Base-by-base conservation (phyloP, 1,140 invertebrate species). In the Cryptotermes secundus region DNA sequence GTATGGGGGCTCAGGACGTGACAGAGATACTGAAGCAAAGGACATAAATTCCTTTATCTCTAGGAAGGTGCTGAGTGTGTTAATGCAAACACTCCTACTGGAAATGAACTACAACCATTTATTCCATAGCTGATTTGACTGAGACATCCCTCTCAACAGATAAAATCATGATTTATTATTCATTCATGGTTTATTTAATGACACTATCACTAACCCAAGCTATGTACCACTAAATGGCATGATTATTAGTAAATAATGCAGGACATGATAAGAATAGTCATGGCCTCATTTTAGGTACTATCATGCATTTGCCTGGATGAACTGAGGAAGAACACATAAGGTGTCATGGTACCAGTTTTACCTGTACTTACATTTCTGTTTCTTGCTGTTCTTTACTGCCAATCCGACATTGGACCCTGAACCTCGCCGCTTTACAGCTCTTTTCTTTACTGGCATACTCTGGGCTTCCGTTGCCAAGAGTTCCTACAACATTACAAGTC, bases 1-100 rank as follows among this genome's bases (percentile, higher is more conserved):
- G 84, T 85, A 85, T 24, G 89, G 87, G n/a, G 90, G 84, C 79
- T 88, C 85, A 19, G 80, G 80, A 36, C 34, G 38, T 24, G 80
- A 81, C 22, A 81, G 34, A 81, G 38, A 36, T 42, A 81, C 80
- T 81, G 80, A 26, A 81, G 38, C 31, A 35, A 34, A 59, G 4
- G 14, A 72, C 9, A 31, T 26, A 7, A 72, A 49, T 49, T 49
- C 45, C 9, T 49, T 49, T 19, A 49, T 3, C 16, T 3, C 45
- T 19, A 49, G 10, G 16, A 49, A 3, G 19, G 22, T 49, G 45
- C 45, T 49, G 45, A 49, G 45, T 49, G 45, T 49, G 45, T 19
- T 19, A 49, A 3, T 49, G 45, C 45, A 19, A 49, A 49, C 16
- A 49, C 1, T 0, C 14, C 45, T 19, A 49, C 19, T 16, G 19